Evolutionary conservation across 2,113 vertebrate genomes (phyloP).

Genomic region (Sinocyclocheilus maitianheensis): DNA sequence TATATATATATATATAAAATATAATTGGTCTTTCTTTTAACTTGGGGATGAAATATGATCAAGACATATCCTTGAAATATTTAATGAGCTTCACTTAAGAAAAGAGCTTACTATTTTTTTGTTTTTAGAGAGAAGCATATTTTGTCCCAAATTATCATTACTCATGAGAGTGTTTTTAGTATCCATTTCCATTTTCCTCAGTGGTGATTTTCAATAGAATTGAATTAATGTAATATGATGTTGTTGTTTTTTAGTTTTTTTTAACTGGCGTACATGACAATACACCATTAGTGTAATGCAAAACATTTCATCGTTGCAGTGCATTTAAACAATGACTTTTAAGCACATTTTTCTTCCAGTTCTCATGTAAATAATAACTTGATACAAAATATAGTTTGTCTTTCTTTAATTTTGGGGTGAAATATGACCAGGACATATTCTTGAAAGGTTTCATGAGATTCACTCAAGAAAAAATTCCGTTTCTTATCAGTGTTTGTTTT

Average conservation of each 20-base stretch:
- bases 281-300: not conserved
- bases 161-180: not conserved
- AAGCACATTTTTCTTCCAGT: not conserved
- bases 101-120: no score
- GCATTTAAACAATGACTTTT: not conserved
- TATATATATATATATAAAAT: no score
- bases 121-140: not conserved
- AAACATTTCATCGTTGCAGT: not conserved
- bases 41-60: no score
- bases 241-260: not conserved
- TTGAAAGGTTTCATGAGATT: not conserved
- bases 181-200: not conserved
- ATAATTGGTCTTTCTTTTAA: no score
- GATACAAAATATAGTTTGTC: not conserved
- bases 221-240: not conserved
- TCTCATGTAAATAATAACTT: not conserved
- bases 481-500: not conserved
- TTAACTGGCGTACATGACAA: not conserved
- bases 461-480: not conserved
- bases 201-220: not conserved
- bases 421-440: not conserved
- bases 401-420: no score
- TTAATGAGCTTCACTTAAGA: no score
- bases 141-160: not conserved
- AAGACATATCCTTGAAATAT: no score